Percentiles rank a stretch among this genome's conserved stretches.
Conservation (phyloP, 1,140 invertebrate species). For the Notospermus geniculatus region DNA sequence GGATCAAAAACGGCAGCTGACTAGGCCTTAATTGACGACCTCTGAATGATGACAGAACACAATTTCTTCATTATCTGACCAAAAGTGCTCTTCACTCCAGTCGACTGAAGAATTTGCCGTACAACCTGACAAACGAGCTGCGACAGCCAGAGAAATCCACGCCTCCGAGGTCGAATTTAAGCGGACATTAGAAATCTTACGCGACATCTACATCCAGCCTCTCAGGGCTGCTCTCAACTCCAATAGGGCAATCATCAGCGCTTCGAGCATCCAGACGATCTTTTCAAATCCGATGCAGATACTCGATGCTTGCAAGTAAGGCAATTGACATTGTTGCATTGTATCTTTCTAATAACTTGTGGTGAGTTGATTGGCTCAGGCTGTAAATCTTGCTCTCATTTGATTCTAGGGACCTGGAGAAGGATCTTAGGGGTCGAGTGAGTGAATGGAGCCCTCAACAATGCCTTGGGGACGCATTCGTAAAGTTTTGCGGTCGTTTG, state of each 20-base stretch:
- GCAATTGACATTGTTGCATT: too few relatives aligned
- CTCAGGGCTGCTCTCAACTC: slow-evolving; percentile 37
- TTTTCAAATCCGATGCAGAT: slow-evolving; percentile 41
- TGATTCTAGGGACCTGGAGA: slow-evolving; percentile 33
- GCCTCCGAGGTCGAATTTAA: slow-evolving; percentile 40
- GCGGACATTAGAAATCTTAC: slow-evolving; percentile 31
- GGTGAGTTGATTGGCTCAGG: too few relatives aligned
- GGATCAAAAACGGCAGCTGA: too few relatives aligned
- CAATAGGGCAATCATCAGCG: slow-evolving; percentile 42
- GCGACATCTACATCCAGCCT: slow-evolving; percentile 37
- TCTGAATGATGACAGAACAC: too few relatives aligned
- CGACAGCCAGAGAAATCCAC: slow-evolving; percentile 38
- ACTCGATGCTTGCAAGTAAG: slow-evolving; percentile 19
- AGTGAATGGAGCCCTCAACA: slow-evolving; percentile 40
- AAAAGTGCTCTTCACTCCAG: slow-evolving; percentile 26
- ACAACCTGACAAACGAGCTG: slow-evolving; percentile 39
- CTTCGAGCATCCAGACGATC: slow-evolving; percentile 41
- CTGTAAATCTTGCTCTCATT: slow-evolving; percentile 2
- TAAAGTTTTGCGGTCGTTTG: slow-evolving; percentile 41
- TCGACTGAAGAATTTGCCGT: slow-evolving; percentile 28
- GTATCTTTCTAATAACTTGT: too few relatives aligned
- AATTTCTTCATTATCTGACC: too few relatives aligned
- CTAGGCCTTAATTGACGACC: too few relatives aligned
- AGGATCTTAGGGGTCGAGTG: slow-evolving; percentile 40
- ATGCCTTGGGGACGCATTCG: slow-evolving; percentile 51